These are phyloP conservation scores for Taurulus bubalis DNA, from an alignment of 2,113 vertebrate species.

Conservation along the genomic window DNA sequence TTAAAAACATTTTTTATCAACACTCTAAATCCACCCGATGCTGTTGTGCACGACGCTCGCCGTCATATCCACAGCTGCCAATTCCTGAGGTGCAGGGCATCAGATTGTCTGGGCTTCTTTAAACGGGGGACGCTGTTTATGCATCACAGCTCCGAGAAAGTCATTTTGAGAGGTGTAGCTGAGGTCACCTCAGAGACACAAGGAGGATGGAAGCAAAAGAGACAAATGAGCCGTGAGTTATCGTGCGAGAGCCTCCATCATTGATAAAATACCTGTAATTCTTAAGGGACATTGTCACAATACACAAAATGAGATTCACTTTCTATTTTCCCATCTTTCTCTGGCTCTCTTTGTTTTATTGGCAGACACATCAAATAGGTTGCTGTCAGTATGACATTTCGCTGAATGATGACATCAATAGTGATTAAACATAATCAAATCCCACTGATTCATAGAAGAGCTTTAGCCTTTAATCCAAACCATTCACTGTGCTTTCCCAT, in stretches of 20 bases:
- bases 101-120: conserved; percentile 70
- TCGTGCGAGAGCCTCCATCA: conserved; percentile 19
- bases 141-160: conserved; percentile 59
- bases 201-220: conserved; percentile 13
- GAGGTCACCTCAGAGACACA: conserved; percentile 52
- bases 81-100: conserved; percentile 62
- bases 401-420: conserved; percentile 59
- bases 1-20: conserved; percentile 77
- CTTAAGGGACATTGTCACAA: conserved; percentile 36
- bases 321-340: conserved; percentile 14
- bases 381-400: conserved; percentile 51
- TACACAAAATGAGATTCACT: conserved; percentile 39
- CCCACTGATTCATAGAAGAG: conserved; percentile 52
- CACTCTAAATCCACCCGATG: conserved; percentile 79
- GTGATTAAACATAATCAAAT: conserved; percentile 73
- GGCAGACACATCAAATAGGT: conserved; percentile 40
- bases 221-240: conserved; percentile 55
- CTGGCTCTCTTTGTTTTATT: conserved; percentile 7
- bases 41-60: conserved; percentile 70
- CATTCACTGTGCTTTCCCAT: conserved; percentile 30
- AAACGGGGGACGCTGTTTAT: conserved; percentile 57
- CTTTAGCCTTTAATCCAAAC: conserved; percentile 64
- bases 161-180: conserved; percentile 66
- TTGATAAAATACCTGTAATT: conserved; percentile 52
- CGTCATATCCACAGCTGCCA: conserved; percentile 55